Evolutionary conservation across 2,797 vertebrate genomes (phyloP).

Genomic region (Helostoma temminkii): DNA sequence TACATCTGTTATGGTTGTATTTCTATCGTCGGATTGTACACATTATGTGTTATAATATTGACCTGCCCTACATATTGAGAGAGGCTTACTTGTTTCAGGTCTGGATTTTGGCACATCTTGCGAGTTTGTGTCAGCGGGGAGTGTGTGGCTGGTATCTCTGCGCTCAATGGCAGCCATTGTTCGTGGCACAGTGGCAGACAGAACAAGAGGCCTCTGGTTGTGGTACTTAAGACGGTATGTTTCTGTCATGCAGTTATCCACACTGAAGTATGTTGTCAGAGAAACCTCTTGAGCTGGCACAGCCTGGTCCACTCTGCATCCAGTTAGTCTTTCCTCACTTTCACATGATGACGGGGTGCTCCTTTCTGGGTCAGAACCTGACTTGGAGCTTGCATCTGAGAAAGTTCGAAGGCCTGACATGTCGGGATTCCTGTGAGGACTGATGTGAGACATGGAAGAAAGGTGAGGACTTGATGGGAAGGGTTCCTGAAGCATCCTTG

Average conservation of each 20-base stretch:
- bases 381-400: constrained; percentile 82
- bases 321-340: constrained; percentile 73
- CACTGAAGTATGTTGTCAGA: constrained; percentile 96
- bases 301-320: constrained; percentile 63
- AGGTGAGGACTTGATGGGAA: constrained; percentile 69
- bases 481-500: constrained; percentile 78
- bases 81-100: constrained; percentile 82
- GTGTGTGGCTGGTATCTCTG: constrained; percentile 74
- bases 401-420: constrained; percentile 72
- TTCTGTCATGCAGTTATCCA: constrained; percentile 98
- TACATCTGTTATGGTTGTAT: neutral
- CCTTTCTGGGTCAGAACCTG: constrained; percentile 80
- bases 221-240: constrained; percentile 97
- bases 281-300: constrained; percentile 84
- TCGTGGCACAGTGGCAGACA: constrained; percentile 80
- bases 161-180: constrained; percentile 71
- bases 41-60: neutral
- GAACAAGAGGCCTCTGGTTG: constrained; percentile 93
- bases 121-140: constrained; percentile 75
- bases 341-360: constrained; percentile 77
- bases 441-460: constrained; percentile 59
- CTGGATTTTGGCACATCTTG: constrained; percentile 85
- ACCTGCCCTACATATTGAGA: constrained; percentile 4
- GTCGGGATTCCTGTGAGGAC: constrained; percentile 75
- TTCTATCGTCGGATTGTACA: neutral